Evolutionary conservation across 2,113 vertebrate species (phyloP), one percentile per base, ranked within the genome.

Genomic region (Anhinga rufa): DNA sequence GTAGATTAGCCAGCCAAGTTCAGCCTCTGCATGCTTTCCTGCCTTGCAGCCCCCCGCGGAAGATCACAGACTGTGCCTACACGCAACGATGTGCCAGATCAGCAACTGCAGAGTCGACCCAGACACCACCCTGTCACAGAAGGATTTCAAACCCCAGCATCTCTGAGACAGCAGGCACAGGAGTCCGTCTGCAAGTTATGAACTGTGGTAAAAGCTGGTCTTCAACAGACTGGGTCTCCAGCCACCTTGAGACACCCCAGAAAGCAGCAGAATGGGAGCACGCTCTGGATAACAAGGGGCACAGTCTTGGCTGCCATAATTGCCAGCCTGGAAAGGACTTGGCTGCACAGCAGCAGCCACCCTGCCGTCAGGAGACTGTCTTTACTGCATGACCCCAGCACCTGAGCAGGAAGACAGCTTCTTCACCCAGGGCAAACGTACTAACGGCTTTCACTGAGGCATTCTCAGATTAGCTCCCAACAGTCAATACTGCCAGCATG

Each of bases 401-500:
- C 65, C 77, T 57, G 86, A 74, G 83, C 42, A 70, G 49, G 55
- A 57, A 92, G 62, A 74, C 75, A 82, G 54, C 51, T 58, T 58
- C 86, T 91, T 58, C 91, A 80, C 62, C 70, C 69, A 52, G 49
- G 65, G 60, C 31, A 17, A 89, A 44, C 1, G 7, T 36, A 52
- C 60, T 6, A 48, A 46, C 25, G 9, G 71, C 82, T 92, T 80
- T 48, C 69, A 54, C 64, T 0, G 14, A 61, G 58, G 81, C 5
- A 0, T 40, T 68, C 70, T 72, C 85, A 24, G 85, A 64, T 88
- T 46, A 82, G 86, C 62, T 86, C 78, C 83, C 85, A 54, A 24
- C 86, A 76, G 86, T 65, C 92, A 38, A 87, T 74, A 90, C 58
- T 68, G 70, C 70, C 89, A 77, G 66, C 78, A 92, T 91, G 95